Percentiles rank a stretch among this genome's conserved stretches.
Evolutionary conservation across 1,140 invertebrate genomes (phyloP).

Genomic region (Bombus superbus): DNA sequence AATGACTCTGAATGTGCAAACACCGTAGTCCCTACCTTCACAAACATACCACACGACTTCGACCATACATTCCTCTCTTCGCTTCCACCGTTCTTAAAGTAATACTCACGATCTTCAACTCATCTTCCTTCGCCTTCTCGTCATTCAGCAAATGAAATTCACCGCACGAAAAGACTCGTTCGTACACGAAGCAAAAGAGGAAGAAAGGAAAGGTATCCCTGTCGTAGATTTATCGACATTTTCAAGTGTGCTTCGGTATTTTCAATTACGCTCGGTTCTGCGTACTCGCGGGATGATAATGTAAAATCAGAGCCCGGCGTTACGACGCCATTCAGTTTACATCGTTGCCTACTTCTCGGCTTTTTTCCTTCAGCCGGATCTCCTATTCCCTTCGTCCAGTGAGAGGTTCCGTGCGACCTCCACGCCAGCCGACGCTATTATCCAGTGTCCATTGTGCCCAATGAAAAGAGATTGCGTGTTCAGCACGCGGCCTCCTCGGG

Average conservation of each 20-base stretch:
- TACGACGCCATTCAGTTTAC: slow-evolving; percentile 23
- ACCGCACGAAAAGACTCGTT: not conserved
- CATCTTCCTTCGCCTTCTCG: not conserved
- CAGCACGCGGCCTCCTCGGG: slow-evolving; percentile 19
- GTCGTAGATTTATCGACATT: slow-evolving; percentile 65
- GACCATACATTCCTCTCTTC: not conserved
- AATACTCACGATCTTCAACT: not conserved
- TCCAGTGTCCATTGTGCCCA: slow-evolving; percentile 42
- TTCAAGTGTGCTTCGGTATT: slow-evolving; percentile 60
- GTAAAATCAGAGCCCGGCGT: slow-evolving; percentile 26
- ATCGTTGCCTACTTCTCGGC: not conserved
- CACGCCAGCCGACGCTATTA: slow-evolving; percentile 33
- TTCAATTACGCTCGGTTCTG: slow-evolving; percentile 52
- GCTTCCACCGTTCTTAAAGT: not conserved
- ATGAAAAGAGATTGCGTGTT: slow-evolving; percentile 46
- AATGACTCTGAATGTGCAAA: no score
- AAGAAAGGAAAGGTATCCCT: not conserved
- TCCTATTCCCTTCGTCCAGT: not conserved
- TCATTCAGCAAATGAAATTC: not conserved
- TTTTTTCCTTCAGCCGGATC: no score
- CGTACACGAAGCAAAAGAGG: no score
- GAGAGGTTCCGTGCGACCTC: not conserved
- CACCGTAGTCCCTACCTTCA: no score
- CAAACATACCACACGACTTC: not conserved
- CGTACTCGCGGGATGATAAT: slow-evolving; percentile 39